These are phyloP conservation scores for Bibio marci DNA, from an alignment of 2,888 invertebrate species.

Conservation along the genomic window DNA sequence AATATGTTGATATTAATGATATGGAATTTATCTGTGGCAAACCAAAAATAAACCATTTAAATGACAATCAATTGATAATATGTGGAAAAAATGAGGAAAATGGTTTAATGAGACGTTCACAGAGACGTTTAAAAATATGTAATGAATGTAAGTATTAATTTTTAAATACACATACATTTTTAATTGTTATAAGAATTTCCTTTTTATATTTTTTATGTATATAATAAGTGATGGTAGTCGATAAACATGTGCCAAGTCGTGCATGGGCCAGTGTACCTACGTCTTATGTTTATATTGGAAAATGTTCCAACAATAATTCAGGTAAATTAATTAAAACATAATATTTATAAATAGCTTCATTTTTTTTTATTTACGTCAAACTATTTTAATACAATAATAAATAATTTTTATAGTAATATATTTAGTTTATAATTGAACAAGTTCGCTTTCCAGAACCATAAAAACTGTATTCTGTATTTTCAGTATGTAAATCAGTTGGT, in stretches of 20 bases:
- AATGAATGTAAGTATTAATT: conserved; percentile 2
- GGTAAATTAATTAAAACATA: too few relatives aligned
- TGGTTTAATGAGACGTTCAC: neutral
- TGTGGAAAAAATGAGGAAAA: neutral
- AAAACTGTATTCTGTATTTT: too few relatives aligned
- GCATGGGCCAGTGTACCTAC: conserved; percentile 16
- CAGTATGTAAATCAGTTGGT: too few relatives aligned
- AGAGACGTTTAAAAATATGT: conserved; percentile 1
- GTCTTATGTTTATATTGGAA: conserved; percentile 13
- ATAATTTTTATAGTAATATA: too few relatives aligned
- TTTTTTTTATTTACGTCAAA: too few relatives aligned
- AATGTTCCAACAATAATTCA: too few relatives aligned
- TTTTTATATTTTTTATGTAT: neutral
- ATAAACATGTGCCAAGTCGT: conserved; percentile 14
- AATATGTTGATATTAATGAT: conserved; percentile 5
- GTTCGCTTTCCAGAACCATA: too few relatives aligned
- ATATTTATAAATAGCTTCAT: too few relatives aligned
- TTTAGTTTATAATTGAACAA: too few relatives aligned
- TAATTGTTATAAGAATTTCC: neutral
- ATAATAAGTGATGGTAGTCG: conserved; percentile 10
- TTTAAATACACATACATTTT: too few relatives aligned
- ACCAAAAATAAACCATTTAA: neutral
- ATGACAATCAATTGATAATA: too few relatives aligned
- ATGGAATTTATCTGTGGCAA: conserved; percentile 1
- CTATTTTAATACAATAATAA: too few relatives aligned